phyloP scores from a whole-genome alignment of 1,140 invertebrate species.

The Leptinotarsa texana region DNA sequence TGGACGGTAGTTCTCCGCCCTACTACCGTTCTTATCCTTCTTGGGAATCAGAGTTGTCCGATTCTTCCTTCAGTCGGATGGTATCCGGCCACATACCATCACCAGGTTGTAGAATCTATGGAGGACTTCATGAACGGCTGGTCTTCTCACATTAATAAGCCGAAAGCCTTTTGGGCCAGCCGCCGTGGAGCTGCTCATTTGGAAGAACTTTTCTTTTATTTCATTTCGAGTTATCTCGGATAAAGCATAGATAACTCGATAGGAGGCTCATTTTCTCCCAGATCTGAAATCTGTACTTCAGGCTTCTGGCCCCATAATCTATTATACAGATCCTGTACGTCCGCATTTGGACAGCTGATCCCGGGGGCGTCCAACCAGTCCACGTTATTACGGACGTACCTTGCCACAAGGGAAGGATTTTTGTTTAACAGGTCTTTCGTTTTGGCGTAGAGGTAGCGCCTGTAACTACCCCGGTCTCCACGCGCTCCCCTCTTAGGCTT shows the following conservation, averaged over 20 bases:
- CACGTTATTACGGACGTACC: slow-evolving; percentile 2
- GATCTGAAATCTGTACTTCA: not conserved
- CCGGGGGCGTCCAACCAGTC: not conserved
- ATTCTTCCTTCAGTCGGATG: slow-evolving; percentile 40
- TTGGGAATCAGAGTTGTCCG: slow-evolving; percentile 35
- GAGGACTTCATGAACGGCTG: slow-evolving; percentile 8
- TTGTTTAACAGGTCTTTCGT: slow-evolving; percentile 17
- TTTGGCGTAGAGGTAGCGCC: not conserved
- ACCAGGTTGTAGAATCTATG: slow-evolving; percentile 20
- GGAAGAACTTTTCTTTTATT: not conserved
- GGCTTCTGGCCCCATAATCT: not conserved
- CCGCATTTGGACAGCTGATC: not conserved
- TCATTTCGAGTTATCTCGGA: no score
- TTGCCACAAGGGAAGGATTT: slow-evolving; percentile 14
- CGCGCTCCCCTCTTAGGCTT: not conserved
- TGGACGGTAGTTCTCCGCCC: slow-evolving; percentile 34
- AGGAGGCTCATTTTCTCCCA: not conserved
- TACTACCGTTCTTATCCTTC: slow-evolving; percentile 25
- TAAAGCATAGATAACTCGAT: no score
- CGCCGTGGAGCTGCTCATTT: not conserved
- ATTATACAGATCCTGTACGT: not conserved
- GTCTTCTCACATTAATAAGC: not conserved
- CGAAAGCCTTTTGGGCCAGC: slow-evolving; percentile 10
- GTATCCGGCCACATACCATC: slow-evolving; percentile 20
- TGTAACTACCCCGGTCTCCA: not conserved